phyloP scores from a whole-genome alignment of 2,113 vertebrate species.

The Bujurquina vittata region DNA sequence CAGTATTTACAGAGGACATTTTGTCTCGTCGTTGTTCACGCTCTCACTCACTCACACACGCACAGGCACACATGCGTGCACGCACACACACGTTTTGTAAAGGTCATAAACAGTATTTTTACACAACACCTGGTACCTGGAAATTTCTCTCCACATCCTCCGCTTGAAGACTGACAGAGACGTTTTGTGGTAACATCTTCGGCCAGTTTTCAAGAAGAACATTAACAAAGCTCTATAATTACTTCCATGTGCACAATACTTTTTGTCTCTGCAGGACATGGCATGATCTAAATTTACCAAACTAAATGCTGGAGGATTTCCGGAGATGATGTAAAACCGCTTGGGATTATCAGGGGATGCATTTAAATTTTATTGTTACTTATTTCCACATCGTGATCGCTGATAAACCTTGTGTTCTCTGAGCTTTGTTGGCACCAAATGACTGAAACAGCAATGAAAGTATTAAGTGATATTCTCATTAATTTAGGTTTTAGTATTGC shows the following conservation, averaged over 20 bases:
- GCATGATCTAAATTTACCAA: constrained; percentile 45
- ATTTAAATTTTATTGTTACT: not conserved
- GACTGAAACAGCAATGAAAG: constrained; percentile 17
- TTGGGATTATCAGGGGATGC: constrained; percentile 32
- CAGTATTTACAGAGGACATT: constrained; percentile 13
- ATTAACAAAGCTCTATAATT: constrained; percentile 49
- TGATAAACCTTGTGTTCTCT: not conserved
- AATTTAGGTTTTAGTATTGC: constrained; percentile 19
- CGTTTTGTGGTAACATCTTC: constrained; percentile 24
- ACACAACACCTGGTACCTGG: constrained; percentile 30
- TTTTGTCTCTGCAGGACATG: constrained; percentile 29
- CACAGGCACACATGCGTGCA: not conserved
- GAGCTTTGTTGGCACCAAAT: not conserved
- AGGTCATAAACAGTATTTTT: constrained; percentile 42
- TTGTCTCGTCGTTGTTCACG: constrained; percentile 11
- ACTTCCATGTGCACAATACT: constrained; percentile 39
- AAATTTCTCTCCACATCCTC: constrained; percentile 9
- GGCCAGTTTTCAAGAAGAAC: constrained; percentile 23
- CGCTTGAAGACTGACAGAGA: not conserved
- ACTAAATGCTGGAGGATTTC: constrained; percentile 27
- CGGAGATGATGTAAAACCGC: constrained; percentile 31
- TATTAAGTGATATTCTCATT: constrained; percentile 17
- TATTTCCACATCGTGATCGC: constrained; percentile 17
- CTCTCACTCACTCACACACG: not conserved
- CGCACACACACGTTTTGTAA: not conserved